Evolutionary conservation across 2,113 vertebrate species (phyloP), one percentile per base, ranked within the genome.

Genomic region (Lagopus muta): DNA sequence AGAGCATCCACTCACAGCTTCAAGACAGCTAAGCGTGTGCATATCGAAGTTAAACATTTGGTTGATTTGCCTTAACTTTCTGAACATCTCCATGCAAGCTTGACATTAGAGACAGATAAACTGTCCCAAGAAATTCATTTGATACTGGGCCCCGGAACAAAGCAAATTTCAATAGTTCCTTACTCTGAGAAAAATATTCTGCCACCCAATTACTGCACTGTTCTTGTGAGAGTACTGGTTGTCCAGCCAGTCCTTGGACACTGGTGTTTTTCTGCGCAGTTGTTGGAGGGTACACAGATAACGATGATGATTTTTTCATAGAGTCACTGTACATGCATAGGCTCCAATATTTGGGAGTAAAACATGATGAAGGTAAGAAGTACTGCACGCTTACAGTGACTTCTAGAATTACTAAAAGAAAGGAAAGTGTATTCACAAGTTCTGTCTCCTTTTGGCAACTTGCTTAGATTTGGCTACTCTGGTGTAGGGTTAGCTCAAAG

Each of bases 1-100:
- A 93, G 86, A 94, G 80, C 88, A 84, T 94, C 80, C 84, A 60
- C 80, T 93, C 47, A 27, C 52, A 90, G 57, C 77, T 94, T 93
- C 69, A 82, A 55, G 88, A 84, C n/a, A 90, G 88, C 88, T 84
- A 95, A 92, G 74, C 42, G 57, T 86, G 43, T 90, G 43, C 47
- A 18, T 65, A 72, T 81, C 78, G 62, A 57, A 81, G 64, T 90
- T 62, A 88, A 86, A 83, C 47, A 45, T 86, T 50, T 24, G 64
- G 92, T 19, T 90, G 47, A 74, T 88, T 90, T 90, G 65, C 61
- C 70, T 72, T 78, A 74, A 36, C 64, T 42, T 92, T 91, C 50
- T 76, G 45, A 66, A 3, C 8, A 2, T 90, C 66, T 38, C 62
- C 30, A 34, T 75, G 69, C 55, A 91, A 80, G 6, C 30, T 36